Base-by-base conservation (phyloP, 2,113 vertebrate species). In the Euleptes europaea region DNA sequence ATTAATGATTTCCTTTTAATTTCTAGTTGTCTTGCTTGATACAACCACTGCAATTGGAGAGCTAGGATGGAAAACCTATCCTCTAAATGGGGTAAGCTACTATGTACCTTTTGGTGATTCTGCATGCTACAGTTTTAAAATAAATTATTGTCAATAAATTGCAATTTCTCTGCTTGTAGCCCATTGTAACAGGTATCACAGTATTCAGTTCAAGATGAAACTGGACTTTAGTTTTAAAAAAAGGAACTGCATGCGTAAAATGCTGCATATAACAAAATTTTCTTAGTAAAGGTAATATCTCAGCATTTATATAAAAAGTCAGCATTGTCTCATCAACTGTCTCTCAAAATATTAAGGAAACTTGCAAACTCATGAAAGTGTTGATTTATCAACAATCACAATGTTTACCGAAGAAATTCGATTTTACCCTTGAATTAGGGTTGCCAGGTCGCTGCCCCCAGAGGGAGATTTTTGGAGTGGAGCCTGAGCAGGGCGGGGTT, bases 11-110 rank as follows among this genome's bases (percentile, higher is more conserved):
- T 90, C 92, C 92, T 84, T 94, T 96, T 96, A 92, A 86, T 96
- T 96, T 90, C 69, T 94, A 99, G 98, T 99, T 94, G 97, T 98
- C 92, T 95, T 99, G 93, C 96, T 99, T 95, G 98, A 99, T 95
- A 98, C 98, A 89, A 98, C 98, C 44, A 94, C 97, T 89, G 97
- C 97, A 80, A 95, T 99, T 0, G 98, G 98, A 93, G 98, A 99
- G 85, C 96, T 98, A 12, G 97, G 98, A 96, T 99, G 98, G 98
- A 99, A 97, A 95, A 98, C 98, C 2, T 99, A 98, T 95, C 98
- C 98, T 63, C 93, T 98, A 94, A 99, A 99, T 89, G 98, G 98
- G 97, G 98, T 99, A 97, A 98, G 98, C 97, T 51, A 75, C 33
- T 76, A 38, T 67, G 38, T 69, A 88, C 0, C 84, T 26, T 21